Evolutionary conservation across 2,797 vertebrate genomes (phyloP).

Genomic region (Varecia variegata): DNA sequence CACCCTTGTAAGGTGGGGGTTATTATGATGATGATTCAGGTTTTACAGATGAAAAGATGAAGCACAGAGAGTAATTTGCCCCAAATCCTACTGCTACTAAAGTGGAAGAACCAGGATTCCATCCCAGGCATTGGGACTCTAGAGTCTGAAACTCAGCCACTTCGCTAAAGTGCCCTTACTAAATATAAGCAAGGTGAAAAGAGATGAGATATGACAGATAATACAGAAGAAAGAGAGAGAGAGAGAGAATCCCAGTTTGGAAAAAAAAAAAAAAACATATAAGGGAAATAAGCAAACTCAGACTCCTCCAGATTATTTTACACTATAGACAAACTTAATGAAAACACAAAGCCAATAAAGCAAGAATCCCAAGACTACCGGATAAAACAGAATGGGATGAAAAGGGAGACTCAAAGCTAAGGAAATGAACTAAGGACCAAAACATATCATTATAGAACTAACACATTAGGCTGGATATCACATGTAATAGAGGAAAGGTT

Average conservation of each 20-base stretch:
- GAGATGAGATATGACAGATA: background rate
- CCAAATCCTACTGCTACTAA: background rate
- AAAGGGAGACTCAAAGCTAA: background rate
- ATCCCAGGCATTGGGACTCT: background rate
- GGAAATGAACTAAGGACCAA: background rate
- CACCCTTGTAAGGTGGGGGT: background rate
- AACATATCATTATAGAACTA: background rate
- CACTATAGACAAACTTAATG: background rate
- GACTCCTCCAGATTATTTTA: background rate
- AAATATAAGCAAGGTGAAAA: background rate
- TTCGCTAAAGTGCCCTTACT: background rate
- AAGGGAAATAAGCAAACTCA: background rate
- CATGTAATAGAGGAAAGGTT: background rate
- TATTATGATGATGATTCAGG: background rate
- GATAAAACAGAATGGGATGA: background rate
- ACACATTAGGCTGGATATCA: background rate
- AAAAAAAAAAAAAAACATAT: background rate
- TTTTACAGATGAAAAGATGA: background rate
- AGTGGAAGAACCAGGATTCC: background rate
- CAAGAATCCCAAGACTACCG: background rate
- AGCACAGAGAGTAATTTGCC: background rate
- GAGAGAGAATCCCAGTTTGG: background rate
- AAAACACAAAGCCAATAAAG: background rate
- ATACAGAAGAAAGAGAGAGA: fast-evolving
- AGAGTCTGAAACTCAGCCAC: background rate